Percentiles rank a stretch among this genome's conserved stretches.
phyloP scores from a whole-genome alignment of 2,888 invertebrate species.

The Eristalis pertinax region DNA sequence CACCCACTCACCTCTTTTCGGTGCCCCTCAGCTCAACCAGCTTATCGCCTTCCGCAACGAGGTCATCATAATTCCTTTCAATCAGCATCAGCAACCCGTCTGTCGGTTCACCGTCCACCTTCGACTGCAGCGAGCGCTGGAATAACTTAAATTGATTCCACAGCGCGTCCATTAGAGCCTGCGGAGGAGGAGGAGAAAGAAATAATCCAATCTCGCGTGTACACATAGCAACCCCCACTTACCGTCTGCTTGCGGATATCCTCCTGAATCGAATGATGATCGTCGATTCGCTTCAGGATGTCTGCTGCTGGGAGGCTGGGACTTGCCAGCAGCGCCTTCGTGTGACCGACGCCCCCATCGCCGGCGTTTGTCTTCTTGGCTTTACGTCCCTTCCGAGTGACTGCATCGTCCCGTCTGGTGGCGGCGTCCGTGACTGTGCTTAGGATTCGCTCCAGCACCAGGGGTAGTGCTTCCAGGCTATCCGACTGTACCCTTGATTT shows the following conservation, averaged over 20 bases:
- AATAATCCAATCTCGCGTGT: background rate
- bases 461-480: slow-evolving; percentile 78
- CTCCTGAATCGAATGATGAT: slow-evolving; percentile 79
- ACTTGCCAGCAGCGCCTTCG: slow-evolving; percentile 75
- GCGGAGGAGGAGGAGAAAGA: slow-evolving; percentile 12
- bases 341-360: slow-evolving; percentile 60
- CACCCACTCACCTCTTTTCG: slow-evolving; percentile 76
- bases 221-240: slow-evolving; percentile 1
- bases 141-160: slow-evolving; percentile 81
- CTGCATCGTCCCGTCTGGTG: slow-evolving; percentile 72
- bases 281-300: slow-evolving; percentile 78
- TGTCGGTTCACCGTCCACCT: slow-evolving; percentile 78
- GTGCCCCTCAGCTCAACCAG: slow-evolving; percentile 78
- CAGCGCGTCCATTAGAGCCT: slow-evolving; percentile 76
- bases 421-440: slow-evolving; percentile 74
- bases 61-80: slow-evolving; percentile 80
- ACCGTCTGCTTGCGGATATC: slow-evolving; percentile 79
- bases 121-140: slow-evolving; percentile 79
- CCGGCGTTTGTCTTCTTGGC: slow-evolving; percentile 30
- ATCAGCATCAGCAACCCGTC: slow-evolving; percentile 80
- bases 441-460: slow-evolving; percentile 78
- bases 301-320: slow-evolving; percentile 77
- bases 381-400: slow-evolving; percentile 66
- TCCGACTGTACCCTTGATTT: slow-evolving; percentile 79
- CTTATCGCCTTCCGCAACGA: slow-evolving; percentile 80